These are phyloP conservation scores for Argyrosomus regius DNA, from an alignment of 2,797 vertebrate genomes.

Conservation along the genomic window DNA sequence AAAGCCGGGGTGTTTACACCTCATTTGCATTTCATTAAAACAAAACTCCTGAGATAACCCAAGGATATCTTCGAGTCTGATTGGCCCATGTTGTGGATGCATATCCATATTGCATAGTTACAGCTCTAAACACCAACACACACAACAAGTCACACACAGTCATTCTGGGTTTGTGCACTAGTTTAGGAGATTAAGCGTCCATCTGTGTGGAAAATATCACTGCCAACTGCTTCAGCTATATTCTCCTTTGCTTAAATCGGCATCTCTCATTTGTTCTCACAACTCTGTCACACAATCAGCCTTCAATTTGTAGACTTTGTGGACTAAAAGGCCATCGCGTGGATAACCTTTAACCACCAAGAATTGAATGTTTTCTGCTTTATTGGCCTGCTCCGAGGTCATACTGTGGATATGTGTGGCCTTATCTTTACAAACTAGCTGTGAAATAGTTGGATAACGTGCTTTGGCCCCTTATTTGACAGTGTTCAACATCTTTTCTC, in stretches of 20 bases:
- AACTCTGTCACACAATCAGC: neutral
- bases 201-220: neutral
- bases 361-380: neutral
- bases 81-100: neutral
- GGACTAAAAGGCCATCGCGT: neutral
- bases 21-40: neutral
- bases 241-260: neutral
- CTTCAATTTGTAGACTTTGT: neutral
- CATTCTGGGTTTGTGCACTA: neutral
- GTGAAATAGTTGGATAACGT: neutral
- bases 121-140: neutral
- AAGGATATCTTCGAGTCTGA: neutral
- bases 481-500: neutral
- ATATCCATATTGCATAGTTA: neutral
- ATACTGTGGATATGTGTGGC: conserved; percentile 1
- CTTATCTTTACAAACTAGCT: conserved; percentile 41
- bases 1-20: neutral
- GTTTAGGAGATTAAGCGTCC: neutral
- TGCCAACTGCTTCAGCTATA: neutral
- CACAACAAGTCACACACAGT: neutral
- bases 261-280: neutral
- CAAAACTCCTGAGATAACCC: neutral
- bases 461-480: neutral
- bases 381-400: conserved; percentile 22
- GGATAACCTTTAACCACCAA: neutral